phyloP scores from a whole-genome alignment of 2,888 invertebrate species.

The Parnassius apollo region DNA sequence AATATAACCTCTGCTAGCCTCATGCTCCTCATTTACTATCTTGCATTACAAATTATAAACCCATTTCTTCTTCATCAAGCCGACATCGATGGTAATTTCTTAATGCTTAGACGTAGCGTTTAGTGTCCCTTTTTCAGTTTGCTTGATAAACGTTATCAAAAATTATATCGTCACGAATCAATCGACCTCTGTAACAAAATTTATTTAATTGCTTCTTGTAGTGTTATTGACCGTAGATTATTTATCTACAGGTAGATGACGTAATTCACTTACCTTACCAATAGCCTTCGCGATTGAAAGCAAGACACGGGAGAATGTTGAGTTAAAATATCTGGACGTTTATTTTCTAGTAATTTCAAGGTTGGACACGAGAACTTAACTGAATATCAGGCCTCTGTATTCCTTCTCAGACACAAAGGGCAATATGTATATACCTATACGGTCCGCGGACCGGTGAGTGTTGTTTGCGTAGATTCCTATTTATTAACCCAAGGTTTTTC shows the following conservation, averaged over 20 bases:
- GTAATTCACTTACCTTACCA: constrained; percentile 17
- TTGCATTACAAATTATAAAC: neutral
- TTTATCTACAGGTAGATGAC: constrained; percentile 3
- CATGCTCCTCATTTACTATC: neutral
- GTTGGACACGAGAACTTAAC: neutral
- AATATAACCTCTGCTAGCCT: too few relatives aligned
- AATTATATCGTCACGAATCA: constrained; percentile 10
- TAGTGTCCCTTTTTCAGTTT: constrained; percentile 52
- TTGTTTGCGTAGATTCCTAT: constrained; percentile 47
- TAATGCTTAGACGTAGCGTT: constrained; percentile 46
- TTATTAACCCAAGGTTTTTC: constrained; percentile 42
- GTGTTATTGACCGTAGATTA: constrained; percentile 1
- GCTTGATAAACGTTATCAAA: constrained; percentile 47
- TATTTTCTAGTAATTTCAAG: constrained; percentile 5
- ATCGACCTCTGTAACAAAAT: constrained; percentile 18
- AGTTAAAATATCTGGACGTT: constrained; percentile 17
- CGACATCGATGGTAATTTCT: constrained; percentile 61
- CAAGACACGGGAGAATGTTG: constrained; percentile 16
- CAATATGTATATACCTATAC: constrained; percentile 9
- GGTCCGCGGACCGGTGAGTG: constrained; percentile 40
- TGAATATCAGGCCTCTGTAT: constrained; percentile 1
- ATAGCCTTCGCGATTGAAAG: constrained; percentile 15
- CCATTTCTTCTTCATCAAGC: constrained; percentile 35
- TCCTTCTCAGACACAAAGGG: constrained; percentile 15
- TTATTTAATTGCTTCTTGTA: neutral